A percentile compares a stretch with the other conserved stretches of the same genome.
Evolutionary conservation across 2,888 invertebrate genomes (phyloP).

Genomic region (Clitarchus hookeri): DNA sequence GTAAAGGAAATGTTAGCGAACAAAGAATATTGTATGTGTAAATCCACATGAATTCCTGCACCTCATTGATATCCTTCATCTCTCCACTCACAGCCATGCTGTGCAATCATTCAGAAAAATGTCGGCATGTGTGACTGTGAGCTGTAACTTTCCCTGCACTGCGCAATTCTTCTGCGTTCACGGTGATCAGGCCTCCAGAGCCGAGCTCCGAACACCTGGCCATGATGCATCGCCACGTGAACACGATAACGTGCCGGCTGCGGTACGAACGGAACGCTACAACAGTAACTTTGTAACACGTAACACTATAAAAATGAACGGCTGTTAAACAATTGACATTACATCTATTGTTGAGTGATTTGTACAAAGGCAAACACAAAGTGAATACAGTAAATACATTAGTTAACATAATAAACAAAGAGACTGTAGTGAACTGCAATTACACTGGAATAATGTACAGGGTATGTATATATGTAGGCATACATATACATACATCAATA

Average conservation of each 20-base stretch:
- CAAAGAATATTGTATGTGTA: not conserved
- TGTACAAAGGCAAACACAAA: not conserved
- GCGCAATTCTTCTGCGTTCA: not conserved
- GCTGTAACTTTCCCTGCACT: not conserved
- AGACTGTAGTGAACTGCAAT: not conserved
- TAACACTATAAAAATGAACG: slow-evolving; percentile 1
- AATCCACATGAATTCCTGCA: not conserved
- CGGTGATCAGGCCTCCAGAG: not conserved
- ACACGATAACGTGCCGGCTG: not conserved
- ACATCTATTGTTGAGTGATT: slow-evolving; percentile 2
- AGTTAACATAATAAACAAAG: not conserved
- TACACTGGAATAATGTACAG: not conserved
- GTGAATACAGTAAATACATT: not conserved
- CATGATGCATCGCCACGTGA: not conserved
- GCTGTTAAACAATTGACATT: not conserved
- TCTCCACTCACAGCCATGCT: no score
- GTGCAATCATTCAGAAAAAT: not conserved
- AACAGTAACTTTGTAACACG: slow-evolving; percentile 2
- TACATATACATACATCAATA: no score
- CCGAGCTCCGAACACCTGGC: not conserved
- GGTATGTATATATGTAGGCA: not conserved
- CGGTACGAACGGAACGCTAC: not conserved
- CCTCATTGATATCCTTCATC: not conserved
- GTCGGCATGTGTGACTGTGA: not conserved
- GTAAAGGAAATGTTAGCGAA: not conserved